Base-by-base conservation (phyloP, 2,888 invertebrate species). In the Ennomos fuscantarius region DNA sequence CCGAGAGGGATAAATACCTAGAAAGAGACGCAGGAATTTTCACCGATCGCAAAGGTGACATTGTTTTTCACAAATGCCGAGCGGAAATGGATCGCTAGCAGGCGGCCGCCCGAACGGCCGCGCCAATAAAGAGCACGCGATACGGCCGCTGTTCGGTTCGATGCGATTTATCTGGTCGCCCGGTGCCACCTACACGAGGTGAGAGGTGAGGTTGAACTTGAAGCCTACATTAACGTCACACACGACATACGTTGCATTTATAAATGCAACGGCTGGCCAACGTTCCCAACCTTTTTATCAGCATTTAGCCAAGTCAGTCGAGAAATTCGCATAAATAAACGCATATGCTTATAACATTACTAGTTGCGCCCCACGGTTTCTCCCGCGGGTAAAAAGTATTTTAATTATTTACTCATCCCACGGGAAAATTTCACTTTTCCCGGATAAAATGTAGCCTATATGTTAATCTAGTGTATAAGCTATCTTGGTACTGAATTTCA, bases 1-100 rank as follows among this genome's bases (percentile, higher is more conserved):
- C 50, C 52, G 35, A 44, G 60, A 58, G 44, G 34, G n/a, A n/a
- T n/a, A 24, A 5, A 48, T 35, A 33, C 36, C 34, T 36, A 12
- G 9, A n/a, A 13, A 39, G 31, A 55, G 40, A 37, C 47, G 54
- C 50, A 10, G 36, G 50, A 51, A 51, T 54, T 53, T 47, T 57
- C 47, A 32, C 60, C 44, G 36, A 35, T 40, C 11, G 39, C 33
- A 47, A 54, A 56, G 60, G 56, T 57, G 52, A 53, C 45, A 55
- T 56, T 55, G 50, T 58, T 59, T 55, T 48, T 51, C 41, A 35
- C 47, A 41, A 55, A 37, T 24, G 49, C n/a, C 6, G 12, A 24
- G 31, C 43, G 44, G 44, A 54, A 43, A 52, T 41, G 31, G 9
- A 33, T 24, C 24, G 24, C 6, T 24, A 0, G 24, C 24, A 24